Evolutionary conservation across 1,140 invertebrate species (phyloP).

Genomic region (Brachionus plicatilis): DNA sequence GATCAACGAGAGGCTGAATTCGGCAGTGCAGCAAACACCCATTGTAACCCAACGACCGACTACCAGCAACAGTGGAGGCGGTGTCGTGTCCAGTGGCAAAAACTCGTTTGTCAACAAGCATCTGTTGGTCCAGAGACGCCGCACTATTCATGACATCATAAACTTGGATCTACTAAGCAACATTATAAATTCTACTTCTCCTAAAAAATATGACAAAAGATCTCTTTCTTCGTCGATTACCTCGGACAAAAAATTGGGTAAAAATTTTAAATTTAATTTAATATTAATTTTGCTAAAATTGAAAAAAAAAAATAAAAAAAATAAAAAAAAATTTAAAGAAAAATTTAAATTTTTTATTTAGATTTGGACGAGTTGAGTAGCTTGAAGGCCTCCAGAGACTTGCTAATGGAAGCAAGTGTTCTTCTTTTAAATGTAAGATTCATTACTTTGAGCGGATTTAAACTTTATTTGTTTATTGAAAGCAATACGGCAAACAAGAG

Average conservation of each 20-base stretch:
- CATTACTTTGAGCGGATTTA: not conserved
- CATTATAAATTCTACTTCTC: not conserved
- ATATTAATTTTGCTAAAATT: too few species aligned
- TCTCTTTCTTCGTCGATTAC: not conserved
- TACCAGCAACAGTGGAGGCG: not conserved
- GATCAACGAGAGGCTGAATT: not conserved
- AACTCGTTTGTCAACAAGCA: conserved; percentile 23
- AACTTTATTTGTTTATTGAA: not conserved
- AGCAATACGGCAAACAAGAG: conserved; percentile 39
- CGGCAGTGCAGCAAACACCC: not conserved
- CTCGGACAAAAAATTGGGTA: not conserved
- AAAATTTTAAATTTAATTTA: not conserved
- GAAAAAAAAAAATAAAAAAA: too few species aligned
- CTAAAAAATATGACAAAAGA: not conserved
- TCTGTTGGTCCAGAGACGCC: conserved; percentile 1
- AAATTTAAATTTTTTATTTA: not conserved
- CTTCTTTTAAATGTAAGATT: conserved; percentile 3
- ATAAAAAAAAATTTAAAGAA: too few species aligned
- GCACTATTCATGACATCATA: conserved; percentile 37
- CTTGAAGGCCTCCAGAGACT: not conserved
- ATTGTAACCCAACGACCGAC: not conserved
- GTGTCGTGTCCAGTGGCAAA: not conserved
- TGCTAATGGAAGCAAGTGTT: conserved; percentile 20
- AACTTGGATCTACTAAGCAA: not conserved
- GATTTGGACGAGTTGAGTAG: not conserved